These are phyloP conservation scores for Lamellibrachia luymesi DNA, from an alignment of 1,140 invertebrate species.

Conservation along the genomic window DNA sequence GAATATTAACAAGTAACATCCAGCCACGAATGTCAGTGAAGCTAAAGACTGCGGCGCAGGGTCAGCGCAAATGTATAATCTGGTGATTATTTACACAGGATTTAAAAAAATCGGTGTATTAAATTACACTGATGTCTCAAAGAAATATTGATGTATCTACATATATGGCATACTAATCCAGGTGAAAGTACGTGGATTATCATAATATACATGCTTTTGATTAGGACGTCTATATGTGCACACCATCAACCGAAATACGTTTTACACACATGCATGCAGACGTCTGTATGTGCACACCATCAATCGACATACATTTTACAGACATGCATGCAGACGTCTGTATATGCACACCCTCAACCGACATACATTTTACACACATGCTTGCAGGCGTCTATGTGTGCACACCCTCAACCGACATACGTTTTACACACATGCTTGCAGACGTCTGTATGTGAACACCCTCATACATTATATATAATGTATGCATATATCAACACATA, in stretches of 20 bases:
- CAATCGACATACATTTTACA: no score
- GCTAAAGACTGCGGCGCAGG: neutral
- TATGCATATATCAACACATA: conserved; percentile 9
- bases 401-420: no score
- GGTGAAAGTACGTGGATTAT: neutral
- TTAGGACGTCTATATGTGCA: no score
- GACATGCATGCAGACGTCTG: no score
- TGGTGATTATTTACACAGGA: neutral
- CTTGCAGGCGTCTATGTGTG: no score
- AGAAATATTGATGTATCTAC: neutral
- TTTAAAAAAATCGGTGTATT: neutral
- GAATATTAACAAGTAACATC: neutral
- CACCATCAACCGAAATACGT: no score
- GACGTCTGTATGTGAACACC: neutral
- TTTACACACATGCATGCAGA: neutral
- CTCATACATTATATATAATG: neutral
- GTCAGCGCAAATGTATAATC: neutral
- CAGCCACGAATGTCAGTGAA: neutral
- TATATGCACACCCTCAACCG: no score
- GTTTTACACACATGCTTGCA: no score
- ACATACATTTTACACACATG: no score
- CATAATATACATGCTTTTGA: neutral
- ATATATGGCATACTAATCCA: neutral
- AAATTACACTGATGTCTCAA: neutral
- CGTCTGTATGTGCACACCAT: no score